Evolutionary conservation across 2,113 vertebrate species (phyloP), one percentile per base, ranked within the genome.

Genomic region (Scopus umbretta): DNA sequence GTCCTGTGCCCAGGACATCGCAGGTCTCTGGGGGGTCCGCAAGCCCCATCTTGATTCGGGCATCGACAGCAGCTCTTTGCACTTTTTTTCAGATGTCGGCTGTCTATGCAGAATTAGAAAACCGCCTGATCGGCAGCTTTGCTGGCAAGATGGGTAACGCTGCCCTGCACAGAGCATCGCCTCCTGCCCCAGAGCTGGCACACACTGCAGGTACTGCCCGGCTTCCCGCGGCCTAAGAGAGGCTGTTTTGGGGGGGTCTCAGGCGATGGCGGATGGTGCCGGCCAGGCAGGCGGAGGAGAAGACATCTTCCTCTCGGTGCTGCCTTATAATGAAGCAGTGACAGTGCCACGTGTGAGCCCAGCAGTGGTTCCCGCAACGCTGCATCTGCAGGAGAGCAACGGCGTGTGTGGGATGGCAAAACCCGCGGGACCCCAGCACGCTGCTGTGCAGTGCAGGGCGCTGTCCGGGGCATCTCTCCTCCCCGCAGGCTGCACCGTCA

Each of bases 31-130:
- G 45, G 38, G 16, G 10, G 6, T 55, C 17, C 30, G 2, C 6
- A 4, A 27, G 42, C 16, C 49, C 36, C 1, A 1, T 13, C 43
- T 18, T 1, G 0, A 3, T 25, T 4, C 0, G 1, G 72, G 21
- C 27, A 4, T 0, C 2, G 5, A 38, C 30, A 21, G 45, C 70
- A 82, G 81, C 63, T 67, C 40, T 62, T n/a, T 40, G 22, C 79
- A 30, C 59, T 62, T 61, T 75, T 40, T 13, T 67, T 21, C 92
- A 99, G 99, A 99, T 99, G 98, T 99, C 99, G 2, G 99, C 99
- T 1, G 99, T 99, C 87, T 99, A 99, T 4, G 99, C 99, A 1
- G 99, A 99, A 96, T 96, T 99, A 67, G 99, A 99, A 94, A 98
- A 98, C n/a, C 97, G 98, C 26, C 96, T 98, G 83, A 97, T 96